Evolutionary conservation across 2,797 vertebrate genomes (phyloP).

Genomic region (Zonotrichia albicollis): DNA sequence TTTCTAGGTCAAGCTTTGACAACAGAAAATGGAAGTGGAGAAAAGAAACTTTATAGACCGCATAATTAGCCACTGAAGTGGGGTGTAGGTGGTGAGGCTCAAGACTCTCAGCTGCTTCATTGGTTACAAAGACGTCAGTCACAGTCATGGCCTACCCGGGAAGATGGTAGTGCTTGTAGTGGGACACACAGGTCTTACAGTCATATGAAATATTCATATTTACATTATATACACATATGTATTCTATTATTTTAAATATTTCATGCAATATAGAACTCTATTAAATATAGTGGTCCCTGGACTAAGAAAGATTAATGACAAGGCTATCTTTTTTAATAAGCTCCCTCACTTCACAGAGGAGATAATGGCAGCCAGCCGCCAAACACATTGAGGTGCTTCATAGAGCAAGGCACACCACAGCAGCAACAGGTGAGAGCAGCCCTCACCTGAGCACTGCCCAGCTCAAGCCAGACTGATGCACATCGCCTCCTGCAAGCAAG

Average conservation of each 20-base stretch:
- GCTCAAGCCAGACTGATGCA: neutral
- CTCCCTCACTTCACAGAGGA: neutral
- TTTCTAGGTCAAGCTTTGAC: neutral
- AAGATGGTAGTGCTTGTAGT: neutral
- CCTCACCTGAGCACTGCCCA: neutral
- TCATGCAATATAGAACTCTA: neutral
- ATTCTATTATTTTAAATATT: neutral
- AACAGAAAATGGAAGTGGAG: neutral
- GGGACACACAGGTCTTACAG: fast-evolving
- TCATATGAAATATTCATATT: neutral
- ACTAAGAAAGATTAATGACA: neutral
- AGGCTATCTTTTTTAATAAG: neutral
- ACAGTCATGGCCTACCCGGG: fast-evolving
- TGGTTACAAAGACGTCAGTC: neutral
- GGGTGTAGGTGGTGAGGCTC: fast-evolving
- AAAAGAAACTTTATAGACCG: neutral
- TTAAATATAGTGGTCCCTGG: neutral
- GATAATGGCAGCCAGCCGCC: too few relatives aligned
- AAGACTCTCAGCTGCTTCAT: neutral
- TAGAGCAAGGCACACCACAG: neutral
- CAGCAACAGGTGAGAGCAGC: neutral
- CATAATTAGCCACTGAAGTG: neutral
- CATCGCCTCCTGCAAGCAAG: neutral
- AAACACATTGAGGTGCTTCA: neutral
- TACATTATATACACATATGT: neutral